Conservation (phyloP, 2,113 vertebrate genomes). For the Myrmecophaga tridactyla region DNA sequence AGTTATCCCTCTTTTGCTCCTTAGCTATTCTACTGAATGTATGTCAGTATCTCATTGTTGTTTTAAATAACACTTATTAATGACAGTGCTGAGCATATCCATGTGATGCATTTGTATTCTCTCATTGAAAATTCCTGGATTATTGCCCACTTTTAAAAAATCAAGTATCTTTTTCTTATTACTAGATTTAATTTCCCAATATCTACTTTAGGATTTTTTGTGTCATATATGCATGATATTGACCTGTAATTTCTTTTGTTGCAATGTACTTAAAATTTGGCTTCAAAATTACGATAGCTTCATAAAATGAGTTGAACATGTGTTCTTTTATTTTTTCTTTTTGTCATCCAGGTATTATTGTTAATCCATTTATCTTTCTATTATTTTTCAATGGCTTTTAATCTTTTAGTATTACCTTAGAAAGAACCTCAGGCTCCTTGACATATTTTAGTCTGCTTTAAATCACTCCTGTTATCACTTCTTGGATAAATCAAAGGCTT, state of each 20-base stretch:
- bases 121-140: background rate
- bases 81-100: background rate
- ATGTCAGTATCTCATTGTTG: background rate
- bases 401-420: background rate
- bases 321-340: background rate
- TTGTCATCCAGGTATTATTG: background rate
- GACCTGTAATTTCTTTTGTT: background rate
- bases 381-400: background rate
- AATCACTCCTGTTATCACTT: background rate
- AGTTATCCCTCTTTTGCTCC: background rate
- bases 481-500: background rate
- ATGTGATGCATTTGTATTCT: background rate
- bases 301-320: background rate
- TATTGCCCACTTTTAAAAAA: background rate
- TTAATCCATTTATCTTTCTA: background rate
- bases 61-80: background rate
- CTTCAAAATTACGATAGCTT: background rate
- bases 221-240: background rate
- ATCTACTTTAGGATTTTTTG: background rate
- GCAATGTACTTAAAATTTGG: background rate
- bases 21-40: background rate
- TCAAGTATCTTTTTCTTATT: background rate
- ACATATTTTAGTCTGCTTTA: background rate
- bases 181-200: background rate
- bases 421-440: background rate